Conservation (phyloP, 2,888 invertebrate species). For the Spialia ferax region DNA sequence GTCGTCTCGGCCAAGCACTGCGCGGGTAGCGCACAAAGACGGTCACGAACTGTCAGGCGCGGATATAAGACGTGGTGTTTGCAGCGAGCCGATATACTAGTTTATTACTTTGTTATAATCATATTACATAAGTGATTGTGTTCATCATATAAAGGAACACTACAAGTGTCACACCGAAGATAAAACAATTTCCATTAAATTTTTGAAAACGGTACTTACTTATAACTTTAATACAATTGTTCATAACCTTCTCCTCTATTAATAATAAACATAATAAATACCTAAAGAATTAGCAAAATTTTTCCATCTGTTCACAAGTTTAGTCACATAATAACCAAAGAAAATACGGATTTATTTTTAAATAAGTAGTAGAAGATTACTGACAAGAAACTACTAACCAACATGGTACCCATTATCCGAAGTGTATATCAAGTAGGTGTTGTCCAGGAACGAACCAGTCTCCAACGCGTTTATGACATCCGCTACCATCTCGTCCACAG, state of each 20-base stretch:
- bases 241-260: too few relatives aligned
- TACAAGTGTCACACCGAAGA: too few relatives aligned
- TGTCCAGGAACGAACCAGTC: conserved; percentile 82
- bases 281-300: too few relatives aligned
- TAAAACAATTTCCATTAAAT: too few relatives aligned
- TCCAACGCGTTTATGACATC: conserved; percentile 87
- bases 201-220: too few relatives aligned
- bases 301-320: too few relatives aligned
- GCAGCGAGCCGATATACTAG: conserved; percentile 2
- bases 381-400: conserved; percentile 84
- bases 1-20: conserved; percentile 5
- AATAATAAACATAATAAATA: too few relatives aligned
- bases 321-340: too few relatives aligned
- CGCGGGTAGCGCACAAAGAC: neutral
- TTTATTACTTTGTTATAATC: neutral
- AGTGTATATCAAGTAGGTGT: conserved; percentile 94
- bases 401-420: conserved; percentile 97
- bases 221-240: too few relatives aligned
- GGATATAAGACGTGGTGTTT: neutral
- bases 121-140: neutral
- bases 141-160: too few relatives aligned
- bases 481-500: conserved; percentile 95
- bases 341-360: too few relatives aligned
- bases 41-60: conserved; percentile 1
- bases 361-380: too few relatives aligned